Evolutionary conservation across 1,140 invertebrate species (phyloP).

Genomic region (Orussus abietinus): DNA sequence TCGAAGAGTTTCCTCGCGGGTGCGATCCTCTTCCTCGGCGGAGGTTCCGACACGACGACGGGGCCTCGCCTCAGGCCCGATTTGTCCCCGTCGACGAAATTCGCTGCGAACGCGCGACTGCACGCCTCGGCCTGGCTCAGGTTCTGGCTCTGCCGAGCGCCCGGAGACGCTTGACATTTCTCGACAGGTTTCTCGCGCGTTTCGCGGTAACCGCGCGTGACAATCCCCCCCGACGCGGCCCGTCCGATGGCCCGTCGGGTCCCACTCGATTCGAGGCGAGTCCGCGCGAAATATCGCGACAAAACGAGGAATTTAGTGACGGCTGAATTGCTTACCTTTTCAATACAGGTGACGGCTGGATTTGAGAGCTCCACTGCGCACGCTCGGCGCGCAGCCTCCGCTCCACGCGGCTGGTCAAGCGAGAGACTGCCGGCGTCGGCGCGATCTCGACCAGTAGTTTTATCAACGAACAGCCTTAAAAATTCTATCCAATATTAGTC

Average conservation of each 20-base stretch:
- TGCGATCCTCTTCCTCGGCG: neutral
- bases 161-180: constrained; percentile 39
- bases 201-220: constrained; percentile 28
- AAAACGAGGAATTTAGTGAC: constrained; percentile 18
- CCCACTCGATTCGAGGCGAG: no score
- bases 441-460: no score
- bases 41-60: constrained; percentile 1
- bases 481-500: no score
- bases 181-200: constrained; percentile 26
- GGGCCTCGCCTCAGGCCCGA: neutral
- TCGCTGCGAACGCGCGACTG: constrained; percentile 14
- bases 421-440: constrained; percentile 14
- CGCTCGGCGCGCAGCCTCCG: constrained; percentile 27
- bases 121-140: constrained; percentile 23
- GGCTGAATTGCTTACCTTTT: constrained; percentile 38
- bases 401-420: constrained; percentile 25
- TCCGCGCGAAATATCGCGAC: neutral
- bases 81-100: constrained; percentile 12
- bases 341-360: constrained; percentile 49
- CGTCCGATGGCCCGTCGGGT: constrained; percentile 9
- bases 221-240: constrained; percentile 25
- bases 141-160: constrained; percentile 16
- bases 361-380: constrained; percentile 42
- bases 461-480: no score
- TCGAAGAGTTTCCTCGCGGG: neutral